Evolutionary conservation across 2,888 invertebrate genomes (phyloP), one percentile per base, ranked within the genome.

Genomic region (Limenitis camilla): DNA sequence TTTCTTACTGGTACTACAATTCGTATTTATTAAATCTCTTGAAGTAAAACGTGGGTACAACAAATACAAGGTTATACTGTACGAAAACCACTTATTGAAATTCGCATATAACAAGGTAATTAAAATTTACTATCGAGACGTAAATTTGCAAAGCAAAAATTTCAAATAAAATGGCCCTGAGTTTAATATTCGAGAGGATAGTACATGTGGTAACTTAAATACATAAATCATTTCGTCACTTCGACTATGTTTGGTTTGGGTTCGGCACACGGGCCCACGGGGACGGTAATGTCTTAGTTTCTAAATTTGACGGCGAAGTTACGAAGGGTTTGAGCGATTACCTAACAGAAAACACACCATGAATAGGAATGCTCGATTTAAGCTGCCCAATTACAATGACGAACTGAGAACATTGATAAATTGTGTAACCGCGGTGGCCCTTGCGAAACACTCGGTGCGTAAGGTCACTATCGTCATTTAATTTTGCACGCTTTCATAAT

Each of bases 401-500:
- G 44, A 68, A 66, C 58, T 61, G 61, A 65, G 62, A 67, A 63
- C 64, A 67, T 63, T 66, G 67, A 63, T 66, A 65, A 60, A 63
- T 76, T 78, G 69, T 64, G 76, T 73, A 77, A 75, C 61, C 56
- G 56, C 52, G 62, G 46, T 56, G 65, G 64, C 61, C 62, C 64
- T 80, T 79, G 75, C 78, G 76, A 75, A 76, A 82, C 67, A 53
- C 60, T 65, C 69, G 62, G 74, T 80, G 81, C 80, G 81, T 84
- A 79, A 84, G 83, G 81, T 82, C 83, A 76, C 76, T 72, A 72
- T 67, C 73, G 78, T 78, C 78, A 76, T 78, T 73, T 78, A 72
- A 80, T 81, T 83, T 80, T 75, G 78, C 80, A 78, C 79, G 78
- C 74, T 83, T 82, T 81, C 78, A 78, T 71, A 81, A 80, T 62